Percentiles rank a stretch among this genome's conserved stretches.
phyloP scores from a whole-genome alignment of 2,797 vertebrate species.

The Eremophila alpestris region DNA sequence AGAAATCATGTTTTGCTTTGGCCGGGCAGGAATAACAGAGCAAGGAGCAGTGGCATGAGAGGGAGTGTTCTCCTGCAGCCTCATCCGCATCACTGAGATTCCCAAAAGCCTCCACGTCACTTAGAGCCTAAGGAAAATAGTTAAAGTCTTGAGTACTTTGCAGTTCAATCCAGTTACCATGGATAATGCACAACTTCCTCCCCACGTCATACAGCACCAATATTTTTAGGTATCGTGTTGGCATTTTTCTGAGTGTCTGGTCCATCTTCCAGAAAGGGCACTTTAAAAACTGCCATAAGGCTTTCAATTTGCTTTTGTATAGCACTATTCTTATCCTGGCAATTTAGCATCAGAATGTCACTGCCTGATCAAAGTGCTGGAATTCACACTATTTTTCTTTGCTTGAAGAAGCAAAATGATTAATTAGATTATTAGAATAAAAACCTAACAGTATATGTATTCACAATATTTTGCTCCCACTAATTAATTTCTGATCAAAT shows the following conservation, averaged over 20 bases:
- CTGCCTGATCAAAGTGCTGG: neutral
- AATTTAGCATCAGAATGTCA: constrained; percentile 13
- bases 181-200: neutral
- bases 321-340: neutral
- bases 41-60: neutral
- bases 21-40: neutral
- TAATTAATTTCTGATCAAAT: constrained; percentile 29
- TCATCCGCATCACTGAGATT: neutral
- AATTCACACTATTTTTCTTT: neutral
- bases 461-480: neutral
- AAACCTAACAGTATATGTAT: neutral
- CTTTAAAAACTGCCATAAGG: neutral
- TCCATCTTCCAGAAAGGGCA: neutral
- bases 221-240: neutral
- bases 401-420: neutral
- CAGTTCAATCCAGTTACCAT: neutral
- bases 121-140: neutral
- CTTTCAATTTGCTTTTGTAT: neutral
- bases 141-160: neutral
- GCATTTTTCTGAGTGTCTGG: neutral
- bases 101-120: neutral
- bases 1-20: neutral
- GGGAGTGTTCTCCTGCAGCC: neutral
- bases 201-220: neutral
- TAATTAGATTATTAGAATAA: constrained; percentile 38